These are phyloP conservation scores for Turdus rufiventris DNA, from an alignment of 2,113 vertebrate genomes.

Conservation along the genomic window DNA sequence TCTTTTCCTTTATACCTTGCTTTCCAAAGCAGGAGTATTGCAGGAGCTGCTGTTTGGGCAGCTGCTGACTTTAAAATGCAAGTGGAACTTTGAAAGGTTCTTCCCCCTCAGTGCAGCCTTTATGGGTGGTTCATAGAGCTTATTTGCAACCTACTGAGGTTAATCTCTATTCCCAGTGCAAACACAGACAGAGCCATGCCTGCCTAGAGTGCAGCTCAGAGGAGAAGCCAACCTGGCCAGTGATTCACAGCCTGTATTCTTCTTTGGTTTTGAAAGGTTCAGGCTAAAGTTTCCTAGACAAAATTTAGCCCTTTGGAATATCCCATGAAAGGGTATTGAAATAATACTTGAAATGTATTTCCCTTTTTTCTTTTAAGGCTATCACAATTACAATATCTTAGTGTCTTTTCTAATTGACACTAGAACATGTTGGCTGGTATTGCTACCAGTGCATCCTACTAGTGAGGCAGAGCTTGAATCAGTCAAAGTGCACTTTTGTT, in stretches of 20 bases:
- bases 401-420: slow-evolving; percentile 20
- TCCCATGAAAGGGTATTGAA: neutral
- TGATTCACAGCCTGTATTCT: neutral
- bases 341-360: neutral
- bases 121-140: neutral
- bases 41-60: neutral
- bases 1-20: neutral
- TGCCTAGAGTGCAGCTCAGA: neutral
- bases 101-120: neutral
- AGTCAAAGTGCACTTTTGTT: slow-evolving; percentile 56
- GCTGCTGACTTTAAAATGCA: neutral
- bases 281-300: neutral
- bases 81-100: neutral
- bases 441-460: slow-evolving; percentile 7
- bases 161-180: neutral
- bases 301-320: neutral
- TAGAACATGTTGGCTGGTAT: slow-evolving; percentile 2
- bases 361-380: neutral
- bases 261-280: neutral
- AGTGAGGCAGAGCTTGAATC: slow-evolving; percentile 27
- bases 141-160: neutral
- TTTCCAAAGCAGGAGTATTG: neutral
- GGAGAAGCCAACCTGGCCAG: neutral
- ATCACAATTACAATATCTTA: neutral
- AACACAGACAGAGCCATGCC: neutral